Conservation (phyloP, 2,113 vertebrate species). For the Thymallus thymallus region DNA sequence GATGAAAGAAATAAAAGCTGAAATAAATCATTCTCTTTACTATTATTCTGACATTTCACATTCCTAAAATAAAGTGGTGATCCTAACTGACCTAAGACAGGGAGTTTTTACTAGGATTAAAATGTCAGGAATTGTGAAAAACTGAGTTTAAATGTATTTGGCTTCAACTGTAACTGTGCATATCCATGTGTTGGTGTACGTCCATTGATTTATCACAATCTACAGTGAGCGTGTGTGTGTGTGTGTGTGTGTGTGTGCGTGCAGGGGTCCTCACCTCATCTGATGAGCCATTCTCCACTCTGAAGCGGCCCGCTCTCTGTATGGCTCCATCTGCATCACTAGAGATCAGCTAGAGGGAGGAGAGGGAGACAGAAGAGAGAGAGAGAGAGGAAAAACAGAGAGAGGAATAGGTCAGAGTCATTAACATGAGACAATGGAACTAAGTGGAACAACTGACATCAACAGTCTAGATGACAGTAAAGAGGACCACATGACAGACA, state of each 20-base stretch:
- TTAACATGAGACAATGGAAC: neutral
- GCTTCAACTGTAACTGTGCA: no score
- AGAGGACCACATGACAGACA: neutral
- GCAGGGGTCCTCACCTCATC: conserved; percentile 80
- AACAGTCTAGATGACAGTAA: neutral
- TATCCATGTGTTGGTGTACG: conserved; percentile 2
- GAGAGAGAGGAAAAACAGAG: neutral
- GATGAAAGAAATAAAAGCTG: no score
- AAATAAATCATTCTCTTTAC: no score
- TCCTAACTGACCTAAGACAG: no score
- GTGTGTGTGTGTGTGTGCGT: conserved; percentile 7
- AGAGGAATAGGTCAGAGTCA: neutral
- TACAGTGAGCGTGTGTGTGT: conserved; percentile 2
- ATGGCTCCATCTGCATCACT: conserved; percentile 98
- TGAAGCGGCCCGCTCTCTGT: conserved; percentile 95
- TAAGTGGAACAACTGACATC: neutral
- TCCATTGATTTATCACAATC: neutral
- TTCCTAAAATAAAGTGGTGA: no score
- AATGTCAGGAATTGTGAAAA: no score
- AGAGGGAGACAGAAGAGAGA: neutral
- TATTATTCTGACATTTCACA: no score
- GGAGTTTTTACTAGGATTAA: no score
- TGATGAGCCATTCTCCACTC: conserved; percentile 95
- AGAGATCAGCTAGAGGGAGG: conserved; percentile 86
- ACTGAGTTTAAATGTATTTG: no score